phyloP scores from a whole-genome alignment of 2,797 vertebrate genomes.

The Channa striata region DNA sequence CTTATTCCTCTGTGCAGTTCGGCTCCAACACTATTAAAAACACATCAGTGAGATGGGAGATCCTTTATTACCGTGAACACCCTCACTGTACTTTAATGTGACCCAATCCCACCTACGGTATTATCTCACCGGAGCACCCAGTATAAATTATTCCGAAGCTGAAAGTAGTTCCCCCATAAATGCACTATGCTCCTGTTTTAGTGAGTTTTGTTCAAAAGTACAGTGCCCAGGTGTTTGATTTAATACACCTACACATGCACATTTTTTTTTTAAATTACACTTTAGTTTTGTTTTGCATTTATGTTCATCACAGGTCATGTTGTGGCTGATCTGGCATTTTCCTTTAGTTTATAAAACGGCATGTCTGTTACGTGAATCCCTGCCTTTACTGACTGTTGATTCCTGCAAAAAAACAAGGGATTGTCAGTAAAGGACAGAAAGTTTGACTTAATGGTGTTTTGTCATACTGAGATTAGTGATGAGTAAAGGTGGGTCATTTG shows the following conservation, averaged over 20 bases:
- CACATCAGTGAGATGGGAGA: neutral
- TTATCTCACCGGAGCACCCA: constrained; percentile 2
- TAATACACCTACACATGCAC: no score
- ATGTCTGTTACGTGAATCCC: neutral
- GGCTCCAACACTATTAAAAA: no score
- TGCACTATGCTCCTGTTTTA: neutral
- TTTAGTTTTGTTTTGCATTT: no score
- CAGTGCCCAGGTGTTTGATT: neutral
- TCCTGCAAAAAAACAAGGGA: neutral
- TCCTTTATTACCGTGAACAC: constrained; percentile 7
- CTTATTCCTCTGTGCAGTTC: no score
- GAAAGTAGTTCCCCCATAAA: neutral
- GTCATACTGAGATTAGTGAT: constrained; percentile 22
- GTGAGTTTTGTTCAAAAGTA: neutral
- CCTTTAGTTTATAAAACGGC: neutral
- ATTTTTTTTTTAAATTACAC: no score
- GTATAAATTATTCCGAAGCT: neutral
- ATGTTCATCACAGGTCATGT: neutral
- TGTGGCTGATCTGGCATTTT: neutral
- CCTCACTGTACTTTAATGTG: constrained; percentile 2
- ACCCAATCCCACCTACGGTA: neutral
- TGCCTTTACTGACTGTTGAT: neutral
- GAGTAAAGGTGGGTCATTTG: constrained; percentile 9
- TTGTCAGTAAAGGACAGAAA: neutral
- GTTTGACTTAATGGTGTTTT: constrained; percentile 11